These are phyloP conservation scores for Macquaria ambigua DNA, from an alignment of 2,113 vertebrate genomes.

Conservation along the genomic window DNA sequence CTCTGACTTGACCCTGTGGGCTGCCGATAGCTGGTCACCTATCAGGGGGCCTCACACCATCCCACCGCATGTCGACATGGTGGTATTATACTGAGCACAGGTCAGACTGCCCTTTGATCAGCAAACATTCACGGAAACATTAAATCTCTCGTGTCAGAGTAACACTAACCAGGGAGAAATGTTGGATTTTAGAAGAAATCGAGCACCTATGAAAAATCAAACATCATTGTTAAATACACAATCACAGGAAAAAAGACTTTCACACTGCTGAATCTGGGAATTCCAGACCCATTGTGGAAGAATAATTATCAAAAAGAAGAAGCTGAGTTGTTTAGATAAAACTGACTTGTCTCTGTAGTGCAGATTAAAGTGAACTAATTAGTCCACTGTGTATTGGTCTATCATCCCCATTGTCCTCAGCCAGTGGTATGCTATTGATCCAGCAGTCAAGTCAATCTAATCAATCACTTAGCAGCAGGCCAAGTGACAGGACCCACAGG, in stretches of 20 bases:
- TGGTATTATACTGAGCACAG: constrained; percentile 14
- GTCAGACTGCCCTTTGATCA: constrained; percentile 25
- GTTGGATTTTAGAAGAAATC: not conserved
- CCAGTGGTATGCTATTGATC: constrained; percentile 56
- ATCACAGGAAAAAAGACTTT: not conserved
- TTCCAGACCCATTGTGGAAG: not conserved
- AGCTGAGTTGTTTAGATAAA: not conserved
- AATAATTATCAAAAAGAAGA: not conserved
- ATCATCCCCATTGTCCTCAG: constrained; percentile 42
- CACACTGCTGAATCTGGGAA: not conserved
- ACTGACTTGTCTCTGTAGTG: constrained; percentile 25
- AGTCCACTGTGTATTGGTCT: constrained; percentile 38
- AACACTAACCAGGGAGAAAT: not conserved
- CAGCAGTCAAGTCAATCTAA: constrained; percentile 53
- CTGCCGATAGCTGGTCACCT: constrained; percentile 25
- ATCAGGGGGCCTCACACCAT: constrained; percentile 40
- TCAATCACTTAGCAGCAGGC: constrained; percentile 49
- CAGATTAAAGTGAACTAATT: constrained; percentile 63
- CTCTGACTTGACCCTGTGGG: constrained; percentile 50
- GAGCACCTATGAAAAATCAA: not conserved
- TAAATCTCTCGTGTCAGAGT: not conserved
- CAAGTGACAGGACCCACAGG: constrained; percentile 40
- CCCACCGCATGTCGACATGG: constrained; percentile 21
- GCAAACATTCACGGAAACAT: constrained; percentile 8
- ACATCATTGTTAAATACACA: not conserved